Conservation (phyloP, 2,888 invertebrate species). For the Troilus luridus region DNA sequence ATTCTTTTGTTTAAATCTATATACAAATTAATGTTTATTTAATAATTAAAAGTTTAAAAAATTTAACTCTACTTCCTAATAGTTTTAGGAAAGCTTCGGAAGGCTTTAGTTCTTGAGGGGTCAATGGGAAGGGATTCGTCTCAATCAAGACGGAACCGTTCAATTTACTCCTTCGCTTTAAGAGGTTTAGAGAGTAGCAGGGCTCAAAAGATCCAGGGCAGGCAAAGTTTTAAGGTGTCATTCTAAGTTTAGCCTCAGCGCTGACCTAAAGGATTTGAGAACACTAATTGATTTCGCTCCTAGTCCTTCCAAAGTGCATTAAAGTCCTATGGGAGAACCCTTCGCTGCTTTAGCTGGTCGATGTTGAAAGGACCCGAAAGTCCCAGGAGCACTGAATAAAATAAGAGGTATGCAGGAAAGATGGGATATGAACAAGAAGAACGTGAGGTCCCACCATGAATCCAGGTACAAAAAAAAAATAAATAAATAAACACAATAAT, state of each 20-base stretch:
- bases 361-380: background rate
- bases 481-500: too few relatives aligned
- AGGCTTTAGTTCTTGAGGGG: background rate
- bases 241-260: background rate
- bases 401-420: too few relatives aligned
- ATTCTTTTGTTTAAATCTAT: too few relatives aligned
- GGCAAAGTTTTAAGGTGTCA: slow-evolving; percentile 25
- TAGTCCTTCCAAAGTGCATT: background rate
- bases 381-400: background rate
- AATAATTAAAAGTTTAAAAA: too few relatives aligned
- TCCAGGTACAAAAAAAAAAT: too few relatives aligned
- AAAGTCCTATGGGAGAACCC: background rate
- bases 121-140: background rate
- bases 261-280: background rate
- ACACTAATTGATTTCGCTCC: slow-evolving; percentile 6
- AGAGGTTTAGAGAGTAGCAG: background rate
- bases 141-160: background rate
- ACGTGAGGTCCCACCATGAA: too few relatives aligned
- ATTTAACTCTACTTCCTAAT: too few relatives aligned
- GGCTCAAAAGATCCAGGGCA: background rate
- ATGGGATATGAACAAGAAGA: too few relatives aligned
- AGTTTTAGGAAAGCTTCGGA: background rate
- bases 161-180: slow-evolving; percentile 17
- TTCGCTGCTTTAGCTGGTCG: background rate
- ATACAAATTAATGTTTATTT: too few relatives aligned